Evolutionary conservation across 2,797 vertebrate genomes (phyloP), one percentile per base, ranked within the genome.

Genomic region (Carapus acus): DNA sequence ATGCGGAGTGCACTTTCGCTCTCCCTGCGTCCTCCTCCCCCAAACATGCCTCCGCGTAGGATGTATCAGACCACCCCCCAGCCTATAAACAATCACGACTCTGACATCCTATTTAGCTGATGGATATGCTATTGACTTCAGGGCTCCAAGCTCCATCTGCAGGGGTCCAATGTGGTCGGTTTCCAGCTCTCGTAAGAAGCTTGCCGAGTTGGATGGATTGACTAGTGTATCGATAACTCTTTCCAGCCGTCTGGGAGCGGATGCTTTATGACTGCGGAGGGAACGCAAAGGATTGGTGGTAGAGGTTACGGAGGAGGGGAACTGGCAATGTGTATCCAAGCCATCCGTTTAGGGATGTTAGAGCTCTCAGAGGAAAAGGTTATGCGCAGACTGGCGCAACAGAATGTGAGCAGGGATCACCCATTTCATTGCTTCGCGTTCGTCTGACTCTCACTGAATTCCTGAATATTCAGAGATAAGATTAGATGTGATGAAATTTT

Each of bases 61-160:
- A 54, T 46, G 42, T 29, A 47, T 47, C 52, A 31, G 15, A 21
- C 31, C 20, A 16, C 65, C 53, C 41, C 38, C 17, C 49, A 18
- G n/a, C n/a, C 54, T 58, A 71, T 85, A 81, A 84, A 85, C 79
- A 73, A 72, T 54, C 62, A 54, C 38, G 67, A 65, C 60, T 53
- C 45, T 67, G 74, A 72, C 77, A 77, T 72, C 74, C 76, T 75
- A 76, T 83, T 81, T 70, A 67, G 67, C 76, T 86, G 82, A 84
- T 81, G 76, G 81, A 83, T 81, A 67, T 37, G 65, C 57, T 71
- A 79, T 81, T 83, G 84, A 82, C 78, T 85, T 81, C 74, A 87
- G 73, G 69, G 75, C 66, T 55, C 72, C 66, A 65, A 74, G 58
- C 77, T 69, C 76, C 65, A 66, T 78, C 76, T 77, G 78, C 65